phyloP scores from a whole-genome alignment of 1,140 invertebrate species.

The Lysiphlebus fabarum region DNA sequence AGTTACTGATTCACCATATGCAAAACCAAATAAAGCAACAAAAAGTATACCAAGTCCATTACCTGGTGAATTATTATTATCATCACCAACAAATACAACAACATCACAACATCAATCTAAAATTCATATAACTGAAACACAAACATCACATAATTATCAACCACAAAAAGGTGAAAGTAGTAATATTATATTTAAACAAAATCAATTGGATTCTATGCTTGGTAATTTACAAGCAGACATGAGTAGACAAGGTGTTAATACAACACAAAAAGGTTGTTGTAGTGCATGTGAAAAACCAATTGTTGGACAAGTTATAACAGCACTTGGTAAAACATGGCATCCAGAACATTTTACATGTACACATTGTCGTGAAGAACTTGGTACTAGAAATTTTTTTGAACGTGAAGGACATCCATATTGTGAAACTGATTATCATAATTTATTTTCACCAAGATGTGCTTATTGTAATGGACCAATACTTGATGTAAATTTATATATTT shows the following conservation, averaged over 20 bases:
- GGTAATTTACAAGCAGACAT: slow-evolving; percentile 90
- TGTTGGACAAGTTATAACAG: slow-evolving; percentile 95
- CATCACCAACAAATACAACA: no score
- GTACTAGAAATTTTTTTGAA: slow-evolving; percentile 98
- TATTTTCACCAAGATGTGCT: slow-evolving; percentile 96
- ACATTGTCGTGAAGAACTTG: slow-evolving; percentile 93
- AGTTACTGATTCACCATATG: slow-evolving; percentile 69
- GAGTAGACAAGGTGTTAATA: slow-evolving; percentile 95
- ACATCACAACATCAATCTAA: slow-evolving; percentile 35
- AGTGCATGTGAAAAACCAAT: slow-evolving; percentile 97
- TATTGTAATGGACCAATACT: slow-evolving; percentile 98
- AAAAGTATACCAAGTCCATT: slow-evolving; percentile 51
- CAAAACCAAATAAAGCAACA: slow-evolving; percentile 65
- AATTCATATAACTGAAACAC: slow-evolving; percentile 51
- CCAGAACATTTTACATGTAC: slow-evolving; percentile 98
- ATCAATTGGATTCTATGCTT: slow-evolving; percentile 90
- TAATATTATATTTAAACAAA: slow-evolving; percentile 44
- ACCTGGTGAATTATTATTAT: slow-evolving; percentile 27
- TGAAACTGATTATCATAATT: slow-evolving; percentile 96
- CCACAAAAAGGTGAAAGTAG: slow-evolving; percentile 49
- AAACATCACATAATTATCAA: slow-evolving; percentile 53
- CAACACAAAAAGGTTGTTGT: slow-evolving; percentile 97
- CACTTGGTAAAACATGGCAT: slow-evolving; percentile 98
- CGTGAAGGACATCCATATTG: slow-evolving; percentile 95
- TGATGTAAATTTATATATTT: slow-evolving; percentile 68